phyloP scores from a whole-genome alignment of 2,797 vertebrate species.

The Triplophysa bombifrons region DNA sequence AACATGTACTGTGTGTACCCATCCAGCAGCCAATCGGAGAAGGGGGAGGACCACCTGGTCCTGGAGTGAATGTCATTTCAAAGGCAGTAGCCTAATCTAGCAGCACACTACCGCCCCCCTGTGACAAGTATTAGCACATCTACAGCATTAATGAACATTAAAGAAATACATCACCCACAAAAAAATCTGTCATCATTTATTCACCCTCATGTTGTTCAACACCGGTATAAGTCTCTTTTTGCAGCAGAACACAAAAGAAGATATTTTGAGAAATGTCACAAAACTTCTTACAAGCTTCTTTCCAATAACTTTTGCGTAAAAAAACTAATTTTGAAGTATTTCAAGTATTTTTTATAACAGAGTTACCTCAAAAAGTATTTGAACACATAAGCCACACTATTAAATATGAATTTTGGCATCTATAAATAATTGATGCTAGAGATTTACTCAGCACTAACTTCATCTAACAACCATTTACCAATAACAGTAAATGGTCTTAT shows the following conservation, averaged over 20 bases:
- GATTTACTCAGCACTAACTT: not conserved
- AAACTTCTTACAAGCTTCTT: too few species aligned
- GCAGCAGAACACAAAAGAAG: too few species aligned
- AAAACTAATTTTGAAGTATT: too few species aligned
- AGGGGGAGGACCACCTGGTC: slow-evolving; percentile 61
- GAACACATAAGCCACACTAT: not conserved
- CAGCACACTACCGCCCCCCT: slow-evolving; percentile 61
- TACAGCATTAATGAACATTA: too few species aligned
- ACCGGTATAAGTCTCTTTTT: too few species aligned
- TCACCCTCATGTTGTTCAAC: too few species aligned
- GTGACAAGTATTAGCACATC: slow-evolving; percentile 44
- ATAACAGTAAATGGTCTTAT: too few species aligned
- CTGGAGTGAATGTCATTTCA: slow-evolving; percentile 59
- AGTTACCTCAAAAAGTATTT: not conserved
- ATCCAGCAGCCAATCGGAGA: slow-evolving; percentile 63
- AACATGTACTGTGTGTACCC: slow-evolving; percentile 53
- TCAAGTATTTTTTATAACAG: too few species aligned
- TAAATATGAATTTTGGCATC: not conserved
- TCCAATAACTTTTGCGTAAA: too few species aligned
- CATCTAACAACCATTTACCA: not conserved
- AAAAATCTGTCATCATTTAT: not conserved
- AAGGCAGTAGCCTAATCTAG: slow-evolving; percentile 27
- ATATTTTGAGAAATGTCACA: too few species aligned
- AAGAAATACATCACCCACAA: too few species aligned
- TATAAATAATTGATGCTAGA: not conserved